These are phyloP conservation scores for Drosophila takahashii DNA, from an alignment of 1,140 invertebrate genomes.

Conservation along the genomic window DNA sequence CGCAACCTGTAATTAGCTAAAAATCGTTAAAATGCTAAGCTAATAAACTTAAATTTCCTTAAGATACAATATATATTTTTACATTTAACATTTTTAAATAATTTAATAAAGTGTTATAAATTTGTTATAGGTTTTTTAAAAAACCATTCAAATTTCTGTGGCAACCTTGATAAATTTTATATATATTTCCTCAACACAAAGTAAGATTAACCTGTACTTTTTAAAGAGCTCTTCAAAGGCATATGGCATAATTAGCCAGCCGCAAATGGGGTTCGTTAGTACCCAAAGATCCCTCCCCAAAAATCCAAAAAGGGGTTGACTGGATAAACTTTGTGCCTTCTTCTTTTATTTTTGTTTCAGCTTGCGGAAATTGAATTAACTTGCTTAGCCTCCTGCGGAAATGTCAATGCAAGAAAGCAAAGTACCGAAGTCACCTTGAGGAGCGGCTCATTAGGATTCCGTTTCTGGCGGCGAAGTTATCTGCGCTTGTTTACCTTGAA, in stretches of 20 bases:
- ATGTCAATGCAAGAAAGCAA: slow-evolving; percentile 56
- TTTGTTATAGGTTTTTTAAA: too few relatives aligned
- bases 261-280: slow-evolving; percentile 60
- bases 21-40: background rate
- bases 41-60: background rate
- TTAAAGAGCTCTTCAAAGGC: slow-evolving; percentile 32
- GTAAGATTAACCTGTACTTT: background rate
- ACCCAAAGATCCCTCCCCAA: background rate
- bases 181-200: too few relatives aligned
- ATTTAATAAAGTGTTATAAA: too few relatives aligned
- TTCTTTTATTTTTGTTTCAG: slow-evolving; percentile 80
- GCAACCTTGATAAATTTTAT: too few relatives aligned
- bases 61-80: too few relatives aligned
- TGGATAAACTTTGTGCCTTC: slow-evolving; percentile 65
- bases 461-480: slow-evolving; percentile 64
- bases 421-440: slow-evolving; percentile 56
- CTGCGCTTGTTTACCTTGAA: slow-evolving; percentile 74
- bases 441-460: slow-evolving; percentile 74
- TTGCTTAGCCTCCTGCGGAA: slow-evolving; percentile 44
- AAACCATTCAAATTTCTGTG: too few relatives aligned
- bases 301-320: slow-evolving; percentile 64
- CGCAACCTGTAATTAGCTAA: slow-evolving; percentile 52
- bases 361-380: slow-evolving; percentile 76
- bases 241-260: slow-evolving; percentile 58
- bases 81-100: too few relatives aligned